phyloP scores from a whole-genome alignment of 2,797 vertebrate species.

The Sparus aurata region DNA sequence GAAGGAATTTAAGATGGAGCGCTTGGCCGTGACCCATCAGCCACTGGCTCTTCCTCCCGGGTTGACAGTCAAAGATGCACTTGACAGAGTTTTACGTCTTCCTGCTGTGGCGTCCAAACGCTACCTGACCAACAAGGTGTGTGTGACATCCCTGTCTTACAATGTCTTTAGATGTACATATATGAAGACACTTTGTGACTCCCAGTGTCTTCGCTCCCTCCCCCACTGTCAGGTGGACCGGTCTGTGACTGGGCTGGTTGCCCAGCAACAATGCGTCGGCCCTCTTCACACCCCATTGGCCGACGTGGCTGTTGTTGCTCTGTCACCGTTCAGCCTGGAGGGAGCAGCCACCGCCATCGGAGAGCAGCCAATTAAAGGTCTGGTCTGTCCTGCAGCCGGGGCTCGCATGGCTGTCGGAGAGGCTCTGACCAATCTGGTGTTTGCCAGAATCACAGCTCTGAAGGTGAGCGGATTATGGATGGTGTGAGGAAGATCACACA shows the following conservation, averaged over 20 bases:
- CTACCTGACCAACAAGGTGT: slow-evolving; percentile 96
- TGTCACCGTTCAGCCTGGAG: slow-evolving; percentile 88
- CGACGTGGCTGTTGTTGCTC: slow-evolving; percentile 92
- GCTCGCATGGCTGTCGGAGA: slow-evolving; percentile 93
- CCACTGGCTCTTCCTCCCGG: slow-evolving; percentile 84
- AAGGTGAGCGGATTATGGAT: slow-evolving; percentile 76
- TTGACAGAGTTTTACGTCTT: slow-evolving; percentile 90
- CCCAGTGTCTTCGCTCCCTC: neutral
- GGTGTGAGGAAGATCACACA: neutral
- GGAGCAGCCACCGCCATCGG: slow-evolving; percentile 93
- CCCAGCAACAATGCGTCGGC: slow-evolving; percentile 96
- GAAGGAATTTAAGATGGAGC: slow-evolving; percentile 90
- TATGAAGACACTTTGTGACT: slow-evolving; percentile 16
- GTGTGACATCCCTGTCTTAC: neutral
- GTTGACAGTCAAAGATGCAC: slow-evolving; percentile 84
- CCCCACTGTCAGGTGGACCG: slow-evolving; percentile 90
- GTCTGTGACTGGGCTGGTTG: slow-evolving; percentile 94
- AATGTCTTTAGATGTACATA: neutral
- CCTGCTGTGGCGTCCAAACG: slow-evolving; percentile 94
- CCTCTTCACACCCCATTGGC: slow-evolving; percentile 95
- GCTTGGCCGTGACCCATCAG: slow-evolving; percentile 48
- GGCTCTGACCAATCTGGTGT: slow-evolving; percentile 94
- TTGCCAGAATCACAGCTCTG: slow-evolving; percentile 90
- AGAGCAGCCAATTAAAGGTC: slow-evolving; percentile 95
- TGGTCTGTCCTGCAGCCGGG: slow-evolving; percentile 88